Percentiles rank a stretch among this genome's conserved stretches.
These are phyloP conservation scores for Junco hyemalis DNA, from an alignment of 2,113 vertebrate genomes.

Conservation along the genomic window DNA sequence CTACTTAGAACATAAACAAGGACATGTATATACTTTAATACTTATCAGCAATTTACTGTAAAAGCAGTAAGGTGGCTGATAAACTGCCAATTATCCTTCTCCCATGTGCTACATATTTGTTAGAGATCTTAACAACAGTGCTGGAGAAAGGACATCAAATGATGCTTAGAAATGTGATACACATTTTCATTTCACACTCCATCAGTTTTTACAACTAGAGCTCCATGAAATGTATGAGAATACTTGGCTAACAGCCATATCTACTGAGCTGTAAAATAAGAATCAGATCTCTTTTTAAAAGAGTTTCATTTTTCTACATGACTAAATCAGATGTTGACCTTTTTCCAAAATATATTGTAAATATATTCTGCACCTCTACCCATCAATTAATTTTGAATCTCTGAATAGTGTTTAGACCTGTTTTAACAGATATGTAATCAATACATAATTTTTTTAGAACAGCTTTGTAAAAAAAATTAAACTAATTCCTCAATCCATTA, in stretches of 20 bases:
- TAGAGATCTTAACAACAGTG: conserved; percentile 69
- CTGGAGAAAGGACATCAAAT: conserved; percentile 79
- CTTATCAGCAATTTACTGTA: conserved; percentile 32
- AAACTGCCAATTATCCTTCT: conserved; percentile 66
- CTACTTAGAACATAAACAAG: neutral
- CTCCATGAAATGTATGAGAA: conserved; percentile 74
- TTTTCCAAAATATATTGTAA: neutral
- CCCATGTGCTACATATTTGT: conserved; percentile 63
- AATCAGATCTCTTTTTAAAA: conserved; percentile 59
- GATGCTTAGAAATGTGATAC: conserved; percentile 86
- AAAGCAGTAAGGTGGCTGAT: conserved; percentile 60
- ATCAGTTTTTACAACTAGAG: conserved; percentile 83
- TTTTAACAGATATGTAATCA: neutral
- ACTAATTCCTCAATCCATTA: neutral
- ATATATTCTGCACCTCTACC: neutral
- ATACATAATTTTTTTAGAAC: neutral
- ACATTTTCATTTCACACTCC: conserved; percentile 91
- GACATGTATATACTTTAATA: conserved; percentile 1
- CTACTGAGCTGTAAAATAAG: conserved; percentile 72
- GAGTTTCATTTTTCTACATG: conserved; percentile 57
- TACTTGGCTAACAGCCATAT: conserved; percentile 73
- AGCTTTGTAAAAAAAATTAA: neutral
- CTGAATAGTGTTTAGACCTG: neutral
- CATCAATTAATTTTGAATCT: neutral
- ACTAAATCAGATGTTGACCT: conserved; percentile 48